Percentiles rank a stretch among this genome's conserved stretches.
Conservation (phyloP, 2,888 invertebrate species). For the Philopedon plagiatum region DNA sequence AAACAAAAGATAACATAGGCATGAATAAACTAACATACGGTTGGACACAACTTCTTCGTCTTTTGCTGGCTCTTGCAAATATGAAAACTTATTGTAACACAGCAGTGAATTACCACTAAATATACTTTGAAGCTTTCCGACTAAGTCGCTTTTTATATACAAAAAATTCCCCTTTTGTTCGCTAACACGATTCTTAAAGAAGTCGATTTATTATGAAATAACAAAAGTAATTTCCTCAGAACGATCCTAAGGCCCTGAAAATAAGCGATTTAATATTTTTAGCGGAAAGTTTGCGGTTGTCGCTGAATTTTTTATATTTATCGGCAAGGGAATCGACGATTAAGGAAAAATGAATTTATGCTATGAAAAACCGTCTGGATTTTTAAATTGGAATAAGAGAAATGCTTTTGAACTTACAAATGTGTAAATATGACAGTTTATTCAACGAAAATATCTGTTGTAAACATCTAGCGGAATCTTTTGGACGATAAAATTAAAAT, state of each 20-base stretch:
- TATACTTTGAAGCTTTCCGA: neutral
- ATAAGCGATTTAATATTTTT: conserved; percentile 52
- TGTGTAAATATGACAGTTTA: no score
- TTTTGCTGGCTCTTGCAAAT: neutral
- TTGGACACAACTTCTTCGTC: neutral
- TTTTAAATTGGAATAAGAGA: neutral
- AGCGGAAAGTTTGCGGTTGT: conserved; percentile 40
- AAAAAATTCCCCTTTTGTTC: conserved; percentile 23
- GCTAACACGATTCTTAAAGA: conserved; percentile 23
- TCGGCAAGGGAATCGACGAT: conserved; percentile 28
- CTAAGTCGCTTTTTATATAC: neutral
- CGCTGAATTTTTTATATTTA: conserved; percentile 43
- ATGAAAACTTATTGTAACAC: neutral
- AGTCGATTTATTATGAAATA: conserved; percentile 46
- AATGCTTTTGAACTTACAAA: neutral
- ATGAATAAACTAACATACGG: neutral
- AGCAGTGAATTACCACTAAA: neutral
- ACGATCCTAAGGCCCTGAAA: conserved; percentile 54
- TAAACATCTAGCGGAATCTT: no score
- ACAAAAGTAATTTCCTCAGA: conserved; percentile 54
- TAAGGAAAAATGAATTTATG: conserved; percentile 8
- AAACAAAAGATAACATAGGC: neutral
- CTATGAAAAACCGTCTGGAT: conserved; percentile 4
- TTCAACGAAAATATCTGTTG: no score
- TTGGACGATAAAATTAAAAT: no score